Percentiles rank a stretch among this genome's conserved stretches.
Evolutionary conservation across 1,140 invertebrate genomes (phyloP).

Genomic region (Cyclina sinensis): DNA sequence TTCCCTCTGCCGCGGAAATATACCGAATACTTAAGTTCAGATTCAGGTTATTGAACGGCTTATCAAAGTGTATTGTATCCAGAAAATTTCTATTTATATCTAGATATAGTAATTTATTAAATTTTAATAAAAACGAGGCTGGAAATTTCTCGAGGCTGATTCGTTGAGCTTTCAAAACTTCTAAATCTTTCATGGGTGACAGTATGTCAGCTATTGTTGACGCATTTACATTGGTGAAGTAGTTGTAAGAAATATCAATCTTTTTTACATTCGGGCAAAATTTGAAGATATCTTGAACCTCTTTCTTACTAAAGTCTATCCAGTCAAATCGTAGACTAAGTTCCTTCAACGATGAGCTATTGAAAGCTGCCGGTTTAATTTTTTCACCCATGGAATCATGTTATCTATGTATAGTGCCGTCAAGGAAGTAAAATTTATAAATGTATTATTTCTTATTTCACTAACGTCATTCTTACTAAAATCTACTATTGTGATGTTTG

Average conservation of each 20-base stretch:
- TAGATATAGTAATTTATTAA: neutral
- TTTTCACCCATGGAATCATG: neutral
- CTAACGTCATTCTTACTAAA: slow-evolving; percentile 14
- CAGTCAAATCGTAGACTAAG: neutral
- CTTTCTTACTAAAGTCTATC: neutral
- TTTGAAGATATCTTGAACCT: neutral
- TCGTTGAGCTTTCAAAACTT: neutral
- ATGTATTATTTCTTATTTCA: neutral
- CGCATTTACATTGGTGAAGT: neutral
- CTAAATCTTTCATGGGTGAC: neutral
- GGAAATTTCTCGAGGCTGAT: neutral
- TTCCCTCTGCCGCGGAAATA: neutral
- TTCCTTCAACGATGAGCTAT: neutral
- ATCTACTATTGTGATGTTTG: neutral
- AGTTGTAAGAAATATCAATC: slow-evolving; percentile 29
- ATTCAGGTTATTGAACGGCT: neutral
- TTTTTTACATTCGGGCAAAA: neutral
- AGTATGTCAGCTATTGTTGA: neutral
- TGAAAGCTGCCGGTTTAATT: neutral
- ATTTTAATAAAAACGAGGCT: neutral
- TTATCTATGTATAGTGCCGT: neutral
- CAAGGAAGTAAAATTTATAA: neutral
- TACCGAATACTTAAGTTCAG: neutral
- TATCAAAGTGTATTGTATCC: neutral
- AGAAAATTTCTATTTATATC: neutral